Conservation (phyloP, 1,140 invertebrate genomes). For the Lepidurus couesii region DNA sequence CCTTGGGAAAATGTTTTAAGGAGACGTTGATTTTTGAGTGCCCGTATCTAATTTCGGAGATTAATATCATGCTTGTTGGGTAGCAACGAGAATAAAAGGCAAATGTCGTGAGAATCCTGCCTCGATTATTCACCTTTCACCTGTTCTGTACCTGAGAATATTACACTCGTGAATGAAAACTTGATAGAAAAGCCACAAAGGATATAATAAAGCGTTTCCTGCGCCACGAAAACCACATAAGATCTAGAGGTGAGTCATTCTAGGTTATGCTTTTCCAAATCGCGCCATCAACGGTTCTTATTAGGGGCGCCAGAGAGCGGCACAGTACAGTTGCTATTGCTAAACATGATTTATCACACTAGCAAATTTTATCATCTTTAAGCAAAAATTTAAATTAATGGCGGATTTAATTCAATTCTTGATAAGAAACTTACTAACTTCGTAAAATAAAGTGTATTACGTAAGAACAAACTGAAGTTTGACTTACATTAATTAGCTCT, state of each 20-base stretch:
- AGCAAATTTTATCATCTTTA: too few species aligned
- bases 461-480: too few species aligned
- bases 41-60: neutral
- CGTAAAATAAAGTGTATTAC: too few species aligned
- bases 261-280: neutral
- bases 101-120: neutral
- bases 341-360: too few species aligned
- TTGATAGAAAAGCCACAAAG: neutral
- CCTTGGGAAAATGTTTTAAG: neutral
- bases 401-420: too few species aligned
- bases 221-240: neutral
- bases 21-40: neutral
- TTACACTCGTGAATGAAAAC: neutral
- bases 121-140: neutral
- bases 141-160: neutral
- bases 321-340: neutral
- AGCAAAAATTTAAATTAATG: too few species aligned
- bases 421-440: too few species aligned
- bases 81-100: neutral
- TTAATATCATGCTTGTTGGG: conserved; percentile 5
- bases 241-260: neutral
- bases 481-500: too few species aligned
- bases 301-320: neutral
- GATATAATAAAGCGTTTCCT: neutral
- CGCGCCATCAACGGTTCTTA: too few species aligned